These are phyloP conservation scores for Corella eumyota DNA, from an alignment of 23 tunicate genomes.

Conservation along the genomic window DNA sequence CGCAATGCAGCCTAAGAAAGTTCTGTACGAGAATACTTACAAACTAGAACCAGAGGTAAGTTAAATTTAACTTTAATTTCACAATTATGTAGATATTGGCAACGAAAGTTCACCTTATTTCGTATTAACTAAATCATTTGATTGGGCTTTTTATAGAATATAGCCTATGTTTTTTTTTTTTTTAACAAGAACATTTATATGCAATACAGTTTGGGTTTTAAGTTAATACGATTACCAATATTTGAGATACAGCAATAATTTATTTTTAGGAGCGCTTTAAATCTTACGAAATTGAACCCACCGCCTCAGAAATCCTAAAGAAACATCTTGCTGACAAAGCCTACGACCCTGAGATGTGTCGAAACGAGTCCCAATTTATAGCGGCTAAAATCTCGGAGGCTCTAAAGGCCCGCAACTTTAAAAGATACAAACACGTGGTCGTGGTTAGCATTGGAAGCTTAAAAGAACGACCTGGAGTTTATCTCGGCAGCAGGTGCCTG, in stretches of 20 bases:
- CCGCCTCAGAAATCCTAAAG: constrained; percentile 42
- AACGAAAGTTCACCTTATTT: too few species aligned
- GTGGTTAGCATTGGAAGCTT: constrained; percentile 89
- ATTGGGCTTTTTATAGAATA: too few species aligned
- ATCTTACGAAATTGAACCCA: constrained; percentile 70
- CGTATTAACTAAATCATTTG: too few species aligned
- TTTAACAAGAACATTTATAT: too few species aligned
- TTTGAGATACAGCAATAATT: too few species aligned
- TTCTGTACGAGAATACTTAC: constrained; percentile 87
- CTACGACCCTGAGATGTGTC: constrained; percentile 60
- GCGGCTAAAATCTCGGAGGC: constrained; percentile 78
- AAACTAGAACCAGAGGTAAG: constrained; percentile 79
- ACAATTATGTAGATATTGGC: too few species aligned
- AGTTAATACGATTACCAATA: too few species aligned
- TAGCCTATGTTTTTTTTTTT: too few species aligned
- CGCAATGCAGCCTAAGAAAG: constrained; percentile 68
- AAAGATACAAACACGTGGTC: constrained; percentile 86
- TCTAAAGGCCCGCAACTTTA: constrained; percentile 45
- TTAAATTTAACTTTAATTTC: too few species aligned
- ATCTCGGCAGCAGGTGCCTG: constrained; percentile 80
- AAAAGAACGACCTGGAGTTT: constrained; percentile 76
- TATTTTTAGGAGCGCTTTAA: constrained; percentile 66
- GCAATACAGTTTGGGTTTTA: too few species aligned
- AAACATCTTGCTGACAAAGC: constrained; percentile 40
- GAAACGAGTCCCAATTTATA: constrained; percentile 38